Evolutionary conservation across 2,113 vertebrate genomes (phyloP), one percentile per base, ranked within the genome.

Genomic region (Brachypteracias leptosomus): DNA sequence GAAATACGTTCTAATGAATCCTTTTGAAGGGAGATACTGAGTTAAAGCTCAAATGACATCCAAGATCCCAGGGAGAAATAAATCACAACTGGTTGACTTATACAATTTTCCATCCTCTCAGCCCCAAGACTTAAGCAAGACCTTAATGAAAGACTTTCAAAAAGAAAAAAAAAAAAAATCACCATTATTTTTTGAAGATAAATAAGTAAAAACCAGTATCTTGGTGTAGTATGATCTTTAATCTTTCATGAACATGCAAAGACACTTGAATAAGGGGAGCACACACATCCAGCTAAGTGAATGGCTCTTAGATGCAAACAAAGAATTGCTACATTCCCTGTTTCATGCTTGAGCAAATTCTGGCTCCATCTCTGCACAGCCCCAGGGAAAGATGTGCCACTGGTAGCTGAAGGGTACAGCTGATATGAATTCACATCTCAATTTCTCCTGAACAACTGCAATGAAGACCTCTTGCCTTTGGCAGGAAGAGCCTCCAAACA

Each of bases 381-480:
- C 7, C 25, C 35, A 54, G 63, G 35, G 29, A 29, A 54, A 77
- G 35, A 20, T 6, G 40, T 4, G 1, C 13, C 0, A 2, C 8
- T 19, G 6, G 61, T 4, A 58, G 42, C 72, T 46, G 12, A 63
- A 51, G 58, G 46, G 38, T 73, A 63, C 49, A 16, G 54, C 31
- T 44, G 36, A 78, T 14, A 16, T 0, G 21, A 84, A 77, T 29
- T 66, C 47, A 17, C 13, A n/a, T 31, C 49, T 14, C 16, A n/a
- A 55, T 14, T 29, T 62, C 62, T 83, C n/a, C 33, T 44, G n/a
- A 84, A 80, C 38, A 77, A 51, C 49, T 29, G 58, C 42, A 52
- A 14, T 8, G 28, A 49, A 75, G 47, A 75, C 24, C 46, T 71
- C 71, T 38, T 51, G 85, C 61, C 31, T 74, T 51, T 15, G 25